These are phyloP conservation scores for Chondrosia reniformis DNA, from an alignment of 37 sponge, comb jelly and placozoan species.

Conservation along the genomic window DNA sequence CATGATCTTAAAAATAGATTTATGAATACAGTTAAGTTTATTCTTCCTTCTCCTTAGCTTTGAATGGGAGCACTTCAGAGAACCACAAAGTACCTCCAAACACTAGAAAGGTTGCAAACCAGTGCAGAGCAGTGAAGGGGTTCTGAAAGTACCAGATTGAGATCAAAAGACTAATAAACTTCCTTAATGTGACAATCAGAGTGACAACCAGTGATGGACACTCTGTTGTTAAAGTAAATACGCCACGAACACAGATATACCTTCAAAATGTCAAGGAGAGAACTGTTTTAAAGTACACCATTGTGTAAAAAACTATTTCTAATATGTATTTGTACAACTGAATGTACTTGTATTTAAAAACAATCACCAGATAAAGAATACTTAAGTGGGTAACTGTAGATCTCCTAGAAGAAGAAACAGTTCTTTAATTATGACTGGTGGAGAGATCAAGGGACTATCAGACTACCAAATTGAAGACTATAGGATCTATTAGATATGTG, in stretches of 20 bases:
- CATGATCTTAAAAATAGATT: too few species aligned
- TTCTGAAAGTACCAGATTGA: slow-evolving; percentile 92
- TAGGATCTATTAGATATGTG: too few species aligned
- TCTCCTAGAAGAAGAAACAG: too few species aligned
- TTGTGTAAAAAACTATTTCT: too few species aligned
- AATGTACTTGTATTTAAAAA: background rate
- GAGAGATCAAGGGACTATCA: too few species aligned
- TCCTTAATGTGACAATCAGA: slow-evolving; percentile 84
- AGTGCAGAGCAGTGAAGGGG: slow-evolving; percentile 89
- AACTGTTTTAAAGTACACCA: too few species aligned
- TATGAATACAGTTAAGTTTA: too few species aligned
- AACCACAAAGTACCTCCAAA: slow-evolving; percentile 85
- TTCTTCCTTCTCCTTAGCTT: too few species aligned
- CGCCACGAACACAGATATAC: slow-evolving; percentile 77
- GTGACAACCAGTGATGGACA: slow-evolving; percentile 95
- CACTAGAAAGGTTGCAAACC: slow-evolving; percentile 80
- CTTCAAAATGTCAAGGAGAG: slow-evolving; percentile 9
- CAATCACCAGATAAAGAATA: too few species aligned
- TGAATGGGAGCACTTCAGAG: background rate
- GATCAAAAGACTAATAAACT: slow-evolving; percentile 86
- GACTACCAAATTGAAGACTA: too few species aligned
- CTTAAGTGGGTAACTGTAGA: too few species aligned
- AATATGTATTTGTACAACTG: background rate
- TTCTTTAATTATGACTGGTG: too few species aligned
- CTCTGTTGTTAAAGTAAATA: slow-evolving; percentile 79